Percentiles rank a stretch among this genome's conserved stretches.
Evolutionary conservation across 2,888 invertebrate genomes (phyloP).

Genomic region (Dasypogon diadema): DNA sequence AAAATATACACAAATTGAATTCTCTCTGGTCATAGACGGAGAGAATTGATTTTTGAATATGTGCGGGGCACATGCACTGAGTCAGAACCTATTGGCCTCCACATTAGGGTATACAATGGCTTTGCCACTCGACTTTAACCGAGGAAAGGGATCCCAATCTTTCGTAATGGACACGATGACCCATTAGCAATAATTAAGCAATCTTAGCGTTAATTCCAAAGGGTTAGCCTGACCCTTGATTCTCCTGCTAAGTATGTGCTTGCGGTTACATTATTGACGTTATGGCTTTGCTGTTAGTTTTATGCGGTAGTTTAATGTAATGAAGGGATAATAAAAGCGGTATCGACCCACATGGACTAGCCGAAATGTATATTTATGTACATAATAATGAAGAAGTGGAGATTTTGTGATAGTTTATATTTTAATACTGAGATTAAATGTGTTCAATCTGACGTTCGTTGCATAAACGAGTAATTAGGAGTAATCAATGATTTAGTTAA

Average conservation of each 20-base stretch:
- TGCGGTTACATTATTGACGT: not conserved
- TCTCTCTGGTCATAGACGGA: too few species aligned
- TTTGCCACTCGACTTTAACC: not conserved
- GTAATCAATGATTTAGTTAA: too few species aligned
- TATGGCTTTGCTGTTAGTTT: not conserved
- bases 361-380: not conserved
- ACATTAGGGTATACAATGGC: too few species aligned
- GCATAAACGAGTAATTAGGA: too few species aligned
- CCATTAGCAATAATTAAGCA: slow-evolving; percentile 1
- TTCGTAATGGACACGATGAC: not conserved
- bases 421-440: too few species aligned
- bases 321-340: not conserved
- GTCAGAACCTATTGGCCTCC: too few species aligned
- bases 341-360: not conserved
- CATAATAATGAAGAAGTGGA: too few species aligned
- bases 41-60: too few species aligned
- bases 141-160: not conserved
- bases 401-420: too few species aligned
- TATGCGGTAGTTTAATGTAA: not conserved
- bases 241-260: not conserved
- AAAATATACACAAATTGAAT: too few species aligned
- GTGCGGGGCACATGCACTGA: too few species aligned
- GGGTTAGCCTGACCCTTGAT: not conserved
- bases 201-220: not conserved
- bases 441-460: too few species aligned